Conservation (phyloP, 2,888 invertebrate genomes). For the Folsomia manolachei region DNA sequence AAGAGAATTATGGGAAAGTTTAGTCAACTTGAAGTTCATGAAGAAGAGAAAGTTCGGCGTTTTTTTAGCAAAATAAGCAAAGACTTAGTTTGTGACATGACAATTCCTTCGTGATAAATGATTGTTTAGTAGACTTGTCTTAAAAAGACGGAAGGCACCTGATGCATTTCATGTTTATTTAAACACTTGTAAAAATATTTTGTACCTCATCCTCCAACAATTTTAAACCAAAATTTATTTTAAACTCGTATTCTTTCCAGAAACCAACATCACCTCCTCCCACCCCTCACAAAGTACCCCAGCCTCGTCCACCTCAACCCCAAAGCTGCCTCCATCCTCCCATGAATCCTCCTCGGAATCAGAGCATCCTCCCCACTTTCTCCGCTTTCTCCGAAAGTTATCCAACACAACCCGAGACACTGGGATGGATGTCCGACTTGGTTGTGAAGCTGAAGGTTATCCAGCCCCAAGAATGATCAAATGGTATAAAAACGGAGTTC, state of each 20-base stretch:
- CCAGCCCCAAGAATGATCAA: constrained; percentile 59
- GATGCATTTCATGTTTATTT: no score
- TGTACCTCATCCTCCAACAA: no score
- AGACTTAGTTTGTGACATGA: no score
- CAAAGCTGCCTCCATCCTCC: neutral
- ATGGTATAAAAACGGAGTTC: constrained; percentile 60
- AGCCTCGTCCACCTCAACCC: neutral
- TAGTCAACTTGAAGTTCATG: no score
- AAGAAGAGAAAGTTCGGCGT: no score
- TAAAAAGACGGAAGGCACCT: no score
- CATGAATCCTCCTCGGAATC: neutral
- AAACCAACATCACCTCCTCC: neutral
- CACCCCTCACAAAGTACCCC: neutral
- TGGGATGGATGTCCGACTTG: constrained; percentile 62
- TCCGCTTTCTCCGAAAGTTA: constrained; percentile 59
- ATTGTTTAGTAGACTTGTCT: no score
- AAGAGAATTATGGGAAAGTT: no score
- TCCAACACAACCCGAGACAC: constrained; percentile 61
- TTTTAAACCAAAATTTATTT: no score
- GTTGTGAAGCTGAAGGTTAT: constrained; percentile 65
- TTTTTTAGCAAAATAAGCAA: no score
- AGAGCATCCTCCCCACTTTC: constrained; percentile 55
- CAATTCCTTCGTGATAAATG: no score
- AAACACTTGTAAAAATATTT: no score
- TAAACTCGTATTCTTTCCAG: neutral